Base-by-base conservation (phyloP, 37 sponge, comb jelly and placozoan species). In the Bolinopsis microptera region DNA sequence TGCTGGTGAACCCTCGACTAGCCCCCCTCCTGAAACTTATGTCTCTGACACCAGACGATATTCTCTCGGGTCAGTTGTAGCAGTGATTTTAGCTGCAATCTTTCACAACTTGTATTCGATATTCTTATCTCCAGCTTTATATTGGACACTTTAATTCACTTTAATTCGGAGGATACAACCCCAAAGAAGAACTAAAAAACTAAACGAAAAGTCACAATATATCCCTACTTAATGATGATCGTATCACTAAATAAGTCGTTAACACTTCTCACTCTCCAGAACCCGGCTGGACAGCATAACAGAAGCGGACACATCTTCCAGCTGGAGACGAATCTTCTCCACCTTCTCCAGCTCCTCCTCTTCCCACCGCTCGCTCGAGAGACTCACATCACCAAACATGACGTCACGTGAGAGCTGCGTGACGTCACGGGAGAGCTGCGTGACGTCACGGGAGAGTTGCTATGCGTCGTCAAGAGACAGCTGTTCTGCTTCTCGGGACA, bases 201-300 rank as follows among this genome's bases (percentile, higher is more conserved):
- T n/a, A n/a, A n/a, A n/a, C n/a, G n/a, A n/a, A n/a, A n/a, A n/a
- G n/a, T n/a, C n/a, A n/a, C n/a, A n/a, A n/a, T n/a, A n/a, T n/a
- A n/a, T n/a, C n/a, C n/a, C n/a, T n/a, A n/a, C n/a, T n/a, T n/a
- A n/a, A n/a, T n/a, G n/a, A n/a, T n/a, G n/a, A n/a, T n/a, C n/a
- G n/a, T n/a, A n/a, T n/a, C n/a, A n/a, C n/a, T n/a, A n/a, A n/a
- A n/a, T n/a, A n/a, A n/a, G n/a, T n/a, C n/a, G n/a, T n/a, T n/a
- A n/a, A n/a, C 61, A 48, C 61, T 5, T 13, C 13, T 5, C 5
- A 48, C 61, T 2, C 38, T 34, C 31, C 90, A 86, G 90, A 27
- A 86, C 90, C 5, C 41, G 36, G 22, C 90, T 86, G 3, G 90
- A 86, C 90, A 86, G 90, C 22, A 86, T 86, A 24, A 86, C 90